These are phyloP conservation scores for Sthenelais limicola DNA, from an alignment of 2,888 invertebrate species.

Conservation along the genomic window DNA sequence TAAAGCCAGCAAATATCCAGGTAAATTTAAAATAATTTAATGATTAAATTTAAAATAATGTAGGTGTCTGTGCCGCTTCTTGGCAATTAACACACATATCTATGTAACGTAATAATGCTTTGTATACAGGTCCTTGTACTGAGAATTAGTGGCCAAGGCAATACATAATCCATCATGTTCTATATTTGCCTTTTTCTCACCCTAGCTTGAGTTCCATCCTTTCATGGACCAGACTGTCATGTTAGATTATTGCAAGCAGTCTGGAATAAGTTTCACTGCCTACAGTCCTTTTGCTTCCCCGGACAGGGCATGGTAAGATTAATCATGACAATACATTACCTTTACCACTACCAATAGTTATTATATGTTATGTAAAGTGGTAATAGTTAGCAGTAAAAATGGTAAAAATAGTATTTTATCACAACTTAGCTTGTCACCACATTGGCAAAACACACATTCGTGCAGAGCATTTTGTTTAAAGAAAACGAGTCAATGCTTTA, in stretches of 20 bases:
- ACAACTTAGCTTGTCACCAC: too few relatives aligned
- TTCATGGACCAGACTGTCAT: conserved; percentile 10
- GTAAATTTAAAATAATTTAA: conserved; percentile 2
- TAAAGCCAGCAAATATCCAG: conserved; percentile 16
- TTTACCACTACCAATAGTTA: neutral
- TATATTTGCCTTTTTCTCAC: neutral
- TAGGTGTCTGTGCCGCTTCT: too few relatives aligned
- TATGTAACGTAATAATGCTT: too few relatives aligned
- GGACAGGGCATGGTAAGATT: conserved; percentile 25
- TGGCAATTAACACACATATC: too few relatives aligned
- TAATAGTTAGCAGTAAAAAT: neutral
- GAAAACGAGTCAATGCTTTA: too few relatives aligned
- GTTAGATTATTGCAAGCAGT: conserved; percentile 17
- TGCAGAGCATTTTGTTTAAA: too few relatives aligned
- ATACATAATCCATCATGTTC: too few relatives aligned
- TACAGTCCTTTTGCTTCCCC: conserved; percentile 41
- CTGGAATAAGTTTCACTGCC: neutral
- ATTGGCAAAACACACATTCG: too few relatives aligned
- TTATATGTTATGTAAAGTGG: neutral
- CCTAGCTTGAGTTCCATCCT: conserved; percentile 33
- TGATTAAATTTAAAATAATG: too few relatives aligned
- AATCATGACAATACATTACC: neutral
- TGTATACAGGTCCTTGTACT: too few relatives aligned
- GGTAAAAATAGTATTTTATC: neutral
- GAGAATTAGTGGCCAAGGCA: too few relatives aligned